These are phyloP conservation scores for Serranus cabrilla DNA, from an alignment of 2,797 vertebrate genomes.

Conservation along the genomic window DNA sequence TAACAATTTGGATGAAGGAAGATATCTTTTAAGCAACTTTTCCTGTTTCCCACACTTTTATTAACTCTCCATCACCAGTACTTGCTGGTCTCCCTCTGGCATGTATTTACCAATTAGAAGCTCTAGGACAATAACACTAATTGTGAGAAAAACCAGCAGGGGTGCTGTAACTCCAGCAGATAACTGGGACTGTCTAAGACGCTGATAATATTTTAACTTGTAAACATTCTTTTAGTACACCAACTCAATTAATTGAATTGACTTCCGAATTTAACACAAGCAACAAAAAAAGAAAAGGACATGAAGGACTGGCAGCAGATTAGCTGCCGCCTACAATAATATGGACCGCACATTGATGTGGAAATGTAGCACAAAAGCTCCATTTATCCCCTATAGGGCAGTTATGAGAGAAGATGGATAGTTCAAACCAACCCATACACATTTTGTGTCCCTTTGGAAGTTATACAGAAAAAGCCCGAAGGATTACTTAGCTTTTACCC, in stretches of 20 bases:
- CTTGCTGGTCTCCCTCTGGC: not conserved
- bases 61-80: not conserved
- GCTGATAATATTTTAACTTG: constrained; percentile 1
- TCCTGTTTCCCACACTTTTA: not conserved
- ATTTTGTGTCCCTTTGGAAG: too few relatives aligned
- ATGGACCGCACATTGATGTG: not conserved
- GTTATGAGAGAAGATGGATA: too few relatives aligned
- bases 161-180: not conserved
- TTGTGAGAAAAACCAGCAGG: not conserved
- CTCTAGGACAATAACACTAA: too few relatives aligned
- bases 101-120: not conserved
- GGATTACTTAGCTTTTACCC: too few relatives aligned
- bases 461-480: too few relatives aligned
- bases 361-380: too few relatives aligned
- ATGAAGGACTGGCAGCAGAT: not conserved
- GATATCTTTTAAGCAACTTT: not conserved
- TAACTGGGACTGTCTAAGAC: not conserved
- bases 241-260: not conserved
- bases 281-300: not conserved
- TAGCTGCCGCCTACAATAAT: not conserved
- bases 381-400: too few relatives aligned
- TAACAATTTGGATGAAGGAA: not conserved
- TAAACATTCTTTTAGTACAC: not conserved
- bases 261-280: not conserved
- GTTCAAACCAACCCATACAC: too few relatives aligned